Evolutionary conservation across 2,113 vertebrate genomes (phyloP).

Genomic region (Proterorhinus semilunaris): DNA sequence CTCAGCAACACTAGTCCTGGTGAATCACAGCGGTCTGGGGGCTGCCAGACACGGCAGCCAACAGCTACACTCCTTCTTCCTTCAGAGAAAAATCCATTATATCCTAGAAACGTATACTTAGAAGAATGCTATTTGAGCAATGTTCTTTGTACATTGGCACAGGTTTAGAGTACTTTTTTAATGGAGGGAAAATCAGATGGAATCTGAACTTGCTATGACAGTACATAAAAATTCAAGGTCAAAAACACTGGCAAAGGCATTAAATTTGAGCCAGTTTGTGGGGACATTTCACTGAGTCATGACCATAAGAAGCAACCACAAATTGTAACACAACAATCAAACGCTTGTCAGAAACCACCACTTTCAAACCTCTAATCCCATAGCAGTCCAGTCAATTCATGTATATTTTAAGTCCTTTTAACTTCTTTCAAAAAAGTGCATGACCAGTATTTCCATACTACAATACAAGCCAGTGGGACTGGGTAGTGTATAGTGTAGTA

Average conservation of each 20-base stretch:
- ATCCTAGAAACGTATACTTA: slow-evolving; percentile 36
- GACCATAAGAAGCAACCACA: slow-evolving; percentile 3
- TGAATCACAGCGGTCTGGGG: slow-evolving; percentile 55
- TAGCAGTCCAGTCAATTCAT: slow-evolving; percentile 28
- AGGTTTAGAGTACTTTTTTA: slow-evolving; percentile 41
- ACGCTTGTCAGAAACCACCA: slow-evolving; percentile 23
- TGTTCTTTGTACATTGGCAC: slow-evolving; percentile 23
- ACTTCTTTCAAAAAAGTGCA: not conserved
- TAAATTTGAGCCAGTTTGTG: slow-evolving; percentile 12
- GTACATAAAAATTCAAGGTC: slow-evolving; percentile 5
- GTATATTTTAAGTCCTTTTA: slow-evolving; percentile 42
- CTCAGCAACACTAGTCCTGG: slow-evolving; percentile 48
- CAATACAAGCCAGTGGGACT: too few relatives aligned
- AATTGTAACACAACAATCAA: slow-evolving; percentile 31
- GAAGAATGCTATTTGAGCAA: slow-evolving; percentile 24
- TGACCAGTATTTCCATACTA: too few relatives aligned
- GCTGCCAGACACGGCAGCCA: slow-evolving; percentile 67
- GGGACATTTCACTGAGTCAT: slow-evolving; percentile 10
- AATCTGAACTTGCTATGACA: slow-evolving; percentile 19
- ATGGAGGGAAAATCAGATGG: slow-evolving; percentile 37
- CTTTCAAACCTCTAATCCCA: slow-evolving; percentile 31
- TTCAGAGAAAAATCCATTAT: slow-evolving; percentile 52
- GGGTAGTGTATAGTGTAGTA: too few relatives aligned
- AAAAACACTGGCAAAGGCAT: slow-evolving; percentile 5
- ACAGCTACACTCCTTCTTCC: slow-evolving; percentile 66